Evolutionary conservation across 2,888 invertebrate species (phyloP).

Genomic region (Cephus rjabovi): DNA sequence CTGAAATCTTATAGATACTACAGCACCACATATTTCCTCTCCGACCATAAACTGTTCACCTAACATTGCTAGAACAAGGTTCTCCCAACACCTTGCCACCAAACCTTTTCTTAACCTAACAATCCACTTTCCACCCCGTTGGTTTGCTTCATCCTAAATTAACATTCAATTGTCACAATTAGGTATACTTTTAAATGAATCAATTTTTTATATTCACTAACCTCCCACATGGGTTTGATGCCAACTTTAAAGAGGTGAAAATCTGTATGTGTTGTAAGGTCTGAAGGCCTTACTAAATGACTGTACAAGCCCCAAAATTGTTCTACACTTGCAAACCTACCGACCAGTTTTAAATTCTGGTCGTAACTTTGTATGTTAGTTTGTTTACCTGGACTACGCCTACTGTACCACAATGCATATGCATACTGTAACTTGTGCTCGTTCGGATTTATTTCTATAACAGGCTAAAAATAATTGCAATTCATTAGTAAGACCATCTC

Average conservation of each 20-base stretch:
- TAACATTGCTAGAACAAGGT: slow-evolving; percentile 96
- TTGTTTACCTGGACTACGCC: slow-evolving; percentile 73
- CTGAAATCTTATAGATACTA: slow-evolving; percentile 94
- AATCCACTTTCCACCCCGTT: slow-evolving; percentile 98
- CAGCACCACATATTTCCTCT: slow-evolving; percentile 97
- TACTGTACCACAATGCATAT: slow-evolving; percentile 92
- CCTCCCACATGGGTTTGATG: slow-evolving; percentile 99
- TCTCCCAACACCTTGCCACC: slow-evolving; percentile 98
- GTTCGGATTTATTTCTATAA: slow-evolving; percentile 80
- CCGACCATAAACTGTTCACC: slow-evolving; percentile 99
- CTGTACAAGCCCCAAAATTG: slow-evolving; percentile 98
- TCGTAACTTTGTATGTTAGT: slow-evolving; percentile 72
- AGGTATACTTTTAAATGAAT: neutral
- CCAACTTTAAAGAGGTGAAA: slow-evolving; percentile 98
- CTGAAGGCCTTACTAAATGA: slow-evolving; percentile 89
- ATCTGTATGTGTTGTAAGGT: slow-evolving; percentile 91
- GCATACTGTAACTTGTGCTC: slow-evolving; percentile 94
- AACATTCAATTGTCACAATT: neutral
- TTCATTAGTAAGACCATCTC: slow-evolving; percentile 26
- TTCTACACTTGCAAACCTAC: slow-evolving; percentile 91
- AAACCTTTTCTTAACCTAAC: slow-evolving; percentile 93
- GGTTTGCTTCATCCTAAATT: slow-evolving; percentile 88
- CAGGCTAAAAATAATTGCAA: slow-evolving; percentile 69
- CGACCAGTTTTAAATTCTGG: slow-evolving; percentile 89
- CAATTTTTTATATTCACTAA: slow-evolving; percentile 48